phyloP scores from a whole-genome alignment of 1,140 invertebrate genomes.

The Ceratina australensis region DNA sequence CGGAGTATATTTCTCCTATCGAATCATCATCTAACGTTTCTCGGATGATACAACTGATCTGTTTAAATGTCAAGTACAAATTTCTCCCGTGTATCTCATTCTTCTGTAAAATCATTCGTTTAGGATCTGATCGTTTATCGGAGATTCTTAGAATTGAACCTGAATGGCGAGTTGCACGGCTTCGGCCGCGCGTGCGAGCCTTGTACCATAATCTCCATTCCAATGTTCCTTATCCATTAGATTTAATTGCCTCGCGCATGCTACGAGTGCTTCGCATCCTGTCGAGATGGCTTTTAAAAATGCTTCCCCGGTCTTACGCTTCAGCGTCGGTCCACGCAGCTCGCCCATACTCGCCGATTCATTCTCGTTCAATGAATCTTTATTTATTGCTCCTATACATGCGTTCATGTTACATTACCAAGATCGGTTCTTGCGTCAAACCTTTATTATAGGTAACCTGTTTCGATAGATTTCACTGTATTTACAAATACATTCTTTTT shows the following conservation, averaged over 20 bases:
- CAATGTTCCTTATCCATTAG: conserved; percentile 82
- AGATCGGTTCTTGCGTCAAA: too few relatives aligned
- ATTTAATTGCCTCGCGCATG: conserved; percentile 81
- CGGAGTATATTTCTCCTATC: conserved; percentile 76
- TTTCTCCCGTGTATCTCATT: conserved; percentile 52
- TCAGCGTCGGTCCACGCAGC: conserved; percentile 67
- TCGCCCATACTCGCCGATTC: background rate
- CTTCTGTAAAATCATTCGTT: conserved; percentile 47
- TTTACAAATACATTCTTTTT: too few relatives aligned
- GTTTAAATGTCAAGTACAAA: conserved; percentile 65
- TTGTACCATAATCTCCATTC: conserved; percentile 85
- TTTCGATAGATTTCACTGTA: too few relatives aligned
- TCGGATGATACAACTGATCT: conserved; percentile 72
- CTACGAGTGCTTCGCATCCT: conserved; percentile 80
- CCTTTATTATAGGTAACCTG: too few relatives aligned
- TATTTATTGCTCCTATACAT: too few relatives aligned
- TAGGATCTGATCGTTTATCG: background rate
- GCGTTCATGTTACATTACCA: too few relatives aligned
- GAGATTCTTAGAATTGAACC: conserved; percentile 31
- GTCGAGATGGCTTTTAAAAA: conserved; percentile 73
- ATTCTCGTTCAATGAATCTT: too few relatives aligned
- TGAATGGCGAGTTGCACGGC: conserved; percentile 68
- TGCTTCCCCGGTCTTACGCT: conserved; percentile 53
- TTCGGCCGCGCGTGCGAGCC: conserved; percentile 80
- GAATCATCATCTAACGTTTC: conserved; percentile 70